Evolutionary conservation across 2,113 vertebrate species (phyloP).

Genomic region (Melanostigma gelatinosum): DNA sequence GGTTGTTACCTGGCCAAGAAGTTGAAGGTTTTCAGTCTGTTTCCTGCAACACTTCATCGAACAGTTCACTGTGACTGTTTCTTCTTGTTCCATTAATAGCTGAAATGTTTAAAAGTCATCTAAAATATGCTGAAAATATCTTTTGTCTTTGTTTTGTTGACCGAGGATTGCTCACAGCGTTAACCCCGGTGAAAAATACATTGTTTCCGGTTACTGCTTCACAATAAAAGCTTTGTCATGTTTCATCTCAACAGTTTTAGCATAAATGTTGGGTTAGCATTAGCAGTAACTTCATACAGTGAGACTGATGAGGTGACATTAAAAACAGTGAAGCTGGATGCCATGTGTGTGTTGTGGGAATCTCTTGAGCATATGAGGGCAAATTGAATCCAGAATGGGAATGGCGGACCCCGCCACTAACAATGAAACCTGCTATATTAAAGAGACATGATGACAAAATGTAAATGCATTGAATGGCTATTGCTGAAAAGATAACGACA

Average conservation of each 20-base stretch:
- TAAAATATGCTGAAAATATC: neutral
- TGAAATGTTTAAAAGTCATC: neutral
- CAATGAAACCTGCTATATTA: neutral
- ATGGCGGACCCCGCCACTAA: neutral
- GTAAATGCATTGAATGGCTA: neutral
- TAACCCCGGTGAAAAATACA: neutral
- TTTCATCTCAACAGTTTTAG: neutral
- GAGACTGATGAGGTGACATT: neutral
- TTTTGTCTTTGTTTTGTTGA: neutral
- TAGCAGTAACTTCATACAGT: neutral
- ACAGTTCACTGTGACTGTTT: neutral
- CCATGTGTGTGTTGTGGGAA: neutral
- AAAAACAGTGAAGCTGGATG: neutral
- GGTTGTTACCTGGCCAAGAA: neutral
- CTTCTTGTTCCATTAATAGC: neutral
- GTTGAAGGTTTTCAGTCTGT: neutral
- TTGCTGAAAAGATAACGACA: neutral
- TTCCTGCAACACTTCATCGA: neutral
- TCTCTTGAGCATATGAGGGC: neutral
- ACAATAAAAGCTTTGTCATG: neutral
- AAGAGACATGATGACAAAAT: neutral
- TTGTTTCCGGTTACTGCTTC: constrained; percentile 9
- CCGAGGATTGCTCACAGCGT: neutral
- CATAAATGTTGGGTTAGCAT: neutral
- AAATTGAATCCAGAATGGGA: neutral